phyloP scores from a whole-genome alignment of 2,888 invertebrate genomes.

The Drosophila pseudotalamancana region DNA sequence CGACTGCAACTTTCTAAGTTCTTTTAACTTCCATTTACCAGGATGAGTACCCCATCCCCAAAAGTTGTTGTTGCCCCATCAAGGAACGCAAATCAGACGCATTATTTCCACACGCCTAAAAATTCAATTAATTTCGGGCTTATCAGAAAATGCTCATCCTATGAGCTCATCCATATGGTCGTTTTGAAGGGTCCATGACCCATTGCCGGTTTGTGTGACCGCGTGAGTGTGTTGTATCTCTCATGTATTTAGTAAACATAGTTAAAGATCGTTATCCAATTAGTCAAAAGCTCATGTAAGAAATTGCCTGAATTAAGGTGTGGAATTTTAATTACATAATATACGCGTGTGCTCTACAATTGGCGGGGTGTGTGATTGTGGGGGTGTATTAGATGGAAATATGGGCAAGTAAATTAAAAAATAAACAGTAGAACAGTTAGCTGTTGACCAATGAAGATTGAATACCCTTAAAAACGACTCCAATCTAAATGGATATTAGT shows the following conservation, averaged over 20 bases:
- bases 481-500: too few species aligned
- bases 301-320: conserved; percentile 83
- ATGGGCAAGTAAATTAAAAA: conserved; percentile 41
- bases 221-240: conserved; percentile 43
- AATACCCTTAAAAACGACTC: too few species aligned
- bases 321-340: conserved; percentile 84
- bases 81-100: conserved; percentile 36
- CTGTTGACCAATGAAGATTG: background rate
- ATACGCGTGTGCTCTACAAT: conserved; percentile 70
- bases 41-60: background rate
- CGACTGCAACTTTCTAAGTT: conserved; percentile 3
- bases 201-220: conserved; percentile 5
- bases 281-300: conserved; percentile 80
- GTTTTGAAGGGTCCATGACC: conserved; percentile 11
- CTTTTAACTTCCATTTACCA: background rate
- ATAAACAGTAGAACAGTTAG: background rate
- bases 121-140: conserved; percentile 66
- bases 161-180: conserved; percentile 63
- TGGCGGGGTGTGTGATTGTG: background rate
- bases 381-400: conserved; percentile 24
- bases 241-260: conserved; percentile 70
- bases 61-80: background rate
- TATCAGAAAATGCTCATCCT: conserved; percentile 64
- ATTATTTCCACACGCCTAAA: conserved; percentile 39
- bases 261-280: conserved; percentile 79